Conservation (phyloP, 1,140 invertebrate genomes). For the Drosophila funebris region DNA sequence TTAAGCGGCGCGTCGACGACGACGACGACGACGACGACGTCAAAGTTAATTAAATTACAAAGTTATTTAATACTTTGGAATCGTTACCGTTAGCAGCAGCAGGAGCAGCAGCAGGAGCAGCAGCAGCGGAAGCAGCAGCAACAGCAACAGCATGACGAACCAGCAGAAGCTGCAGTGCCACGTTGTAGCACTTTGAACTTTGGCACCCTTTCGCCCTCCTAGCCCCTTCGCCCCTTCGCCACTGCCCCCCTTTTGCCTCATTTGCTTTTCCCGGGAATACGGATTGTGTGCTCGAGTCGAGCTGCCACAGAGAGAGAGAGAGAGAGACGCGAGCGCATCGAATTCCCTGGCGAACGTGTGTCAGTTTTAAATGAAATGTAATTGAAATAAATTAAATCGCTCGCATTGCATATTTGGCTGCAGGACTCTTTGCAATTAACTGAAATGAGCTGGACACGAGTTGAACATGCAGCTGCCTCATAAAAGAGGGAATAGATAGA, state of each 20-base stretch:
- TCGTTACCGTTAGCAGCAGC: slow-evolving; percentile 52
- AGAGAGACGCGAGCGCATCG: neutral
- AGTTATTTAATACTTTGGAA: slow-evolving; percentile 81
- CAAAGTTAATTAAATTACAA: slow-evolving; percentile 83
- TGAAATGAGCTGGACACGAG: slow-evolving; percentile 12
- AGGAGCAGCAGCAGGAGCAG: slow-evolving; percentile 7
- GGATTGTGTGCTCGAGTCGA: neutral
- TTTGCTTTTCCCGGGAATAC: slow-evolving; percentile 21
- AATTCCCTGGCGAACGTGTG: slow-evolving; percentile 52
- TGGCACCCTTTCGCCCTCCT: slow-evolving; percentile 38
- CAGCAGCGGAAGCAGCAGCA: slow-evolving; percentile 4
- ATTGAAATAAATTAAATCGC: slow-evolving; percentile 74
- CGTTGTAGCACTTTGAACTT: slow-evolving; percentile 48
- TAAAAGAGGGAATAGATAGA: neutral
- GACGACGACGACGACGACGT: slow-evolving; percentile 53
- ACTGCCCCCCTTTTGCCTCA: too few relatives aligned
- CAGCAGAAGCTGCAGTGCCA: slow-evolving; percentile 23
- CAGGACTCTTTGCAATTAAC: slow-evolving; percentile 14
- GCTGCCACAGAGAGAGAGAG: neutral
- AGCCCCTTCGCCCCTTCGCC: too few relatives aligned
- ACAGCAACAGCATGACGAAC: slow-evolving; percentile 11
- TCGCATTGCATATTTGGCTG: slow-evolving; percentile 32
- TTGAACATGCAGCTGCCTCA: neutral
- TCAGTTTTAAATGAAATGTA: slow-evolving; percentile 74
- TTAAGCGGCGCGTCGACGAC: slow-evolving; percentile 65